A percentile compares a stretch with the other conserved stretches of the same genome.
Evolutionary conservation across 1,140 invertebrate genomes (phyloP).

Genomic region (Acyrthosiphon pisum): DNA sequence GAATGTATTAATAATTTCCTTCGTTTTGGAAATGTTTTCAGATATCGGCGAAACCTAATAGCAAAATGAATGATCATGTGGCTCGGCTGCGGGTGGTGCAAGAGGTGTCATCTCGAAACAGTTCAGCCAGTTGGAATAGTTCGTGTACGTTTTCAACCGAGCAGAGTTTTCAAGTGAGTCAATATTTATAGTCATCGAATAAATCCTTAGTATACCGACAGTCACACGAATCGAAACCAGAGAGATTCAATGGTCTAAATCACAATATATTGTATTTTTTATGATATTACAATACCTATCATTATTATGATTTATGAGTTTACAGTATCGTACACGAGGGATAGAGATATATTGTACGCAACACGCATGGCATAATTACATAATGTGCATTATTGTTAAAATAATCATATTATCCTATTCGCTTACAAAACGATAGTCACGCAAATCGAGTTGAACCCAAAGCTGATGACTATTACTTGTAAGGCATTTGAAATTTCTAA

Average conservation of each 20-base stretch:
- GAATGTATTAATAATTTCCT: neutral
- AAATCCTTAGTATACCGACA: too few species aligned
- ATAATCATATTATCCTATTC: neutral
- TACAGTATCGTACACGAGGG: neutral
- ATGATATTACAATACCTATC: neutral
- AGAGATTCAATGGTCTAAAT: neutral
- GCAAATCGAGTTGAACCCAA: neutral
- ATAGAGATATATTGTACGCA: neutral
- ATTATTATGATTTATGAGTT: neutral
- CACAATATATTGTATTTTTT: neutral
- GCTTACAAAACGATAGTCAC: neutral
- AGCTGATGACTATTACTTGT: too few species aligned
- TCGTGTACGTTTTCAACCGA: slow-evolving; percentile 49
- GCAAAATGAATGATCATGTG: slow-evolving; percentile 43
- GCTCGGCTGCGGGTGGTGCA: slow-evolving; percentile 46
- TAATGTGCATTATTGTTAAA: too few species aligned
- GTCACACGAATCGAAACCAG: neutral
- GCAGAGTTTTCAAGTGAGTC: slow-evolving; percentile 26
- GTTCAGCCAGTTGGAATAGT: slow-evolving; percentile 50
- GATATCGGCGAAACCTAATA: slow-evolving; percentile 46
- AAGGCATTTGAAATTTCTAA: too few species aligned
- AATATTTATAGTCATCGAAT: neutral
- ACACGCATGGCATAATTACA: neutral
- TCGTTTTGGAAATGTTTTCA: slow-evolving; percentile 22
- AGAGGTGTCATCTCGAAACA: slow-evolving; percentile 48